Evolutionary conservation across 1,140 invertebrate genomes (phyloP).

Genomic region (Drosophila suzukii): DNA sequence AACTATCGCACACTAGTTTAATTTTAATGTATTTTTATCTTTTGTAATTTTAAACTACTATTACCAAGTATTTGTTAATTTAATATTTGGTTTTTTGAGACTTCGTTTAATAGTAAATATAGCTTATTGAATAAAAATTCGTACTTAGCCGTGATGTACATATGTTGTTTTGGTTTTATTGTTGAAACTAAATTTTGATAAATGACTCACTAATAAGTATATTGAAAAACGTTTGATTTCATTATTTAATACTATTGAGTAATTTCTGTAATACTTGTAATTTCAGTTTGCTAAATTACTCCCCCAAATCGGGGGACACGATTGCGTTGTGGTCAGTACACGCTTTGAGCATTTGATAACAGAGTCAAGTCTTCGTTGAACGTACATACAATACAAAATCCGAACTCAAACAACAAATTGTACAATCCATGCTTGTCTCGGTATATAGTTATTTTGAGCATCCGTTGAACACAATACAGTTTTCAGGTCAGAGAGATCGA

Average conservation of each 20-base stretch:
- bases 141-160: constrained; percentile 77
- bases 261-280: constrained; percentile 57
- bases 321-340: constrained; percentile 59
- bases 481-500: constrained; percentile 53
- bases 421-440: constrained; percentile 41
- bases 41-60: constrained; percentile 66
- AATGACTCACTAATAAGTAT: constrained; percentile 50
- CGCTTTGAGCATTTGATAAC: constrained; percentile 56
- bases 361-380: constrained; percentile 54
- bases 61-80: constrained; percentile 57
- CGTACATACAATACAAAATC: constrained; percentile 27
- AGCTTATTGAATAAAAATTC: constrained; percentile 81
- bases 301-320: constrained; percentile 14
- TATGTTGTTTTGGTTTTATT: constrained; percentile 59
- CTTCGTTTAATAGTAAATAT: constrained; percentile 55
- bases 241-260: constrained; percentile 70
- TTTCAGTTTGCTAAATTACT: constrained; percentile 32
- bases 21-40: constrained; percentile 31
- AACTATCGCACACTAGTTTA: constrained; percentile 68
- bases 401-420: constrained; percentile 27
- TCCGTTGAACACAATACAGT: constrained; percentile 70
- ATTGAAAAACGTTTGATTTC: constrained; percentile 67
- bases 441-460: constrained; percentile 61
- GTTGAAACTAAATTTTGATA: constrained; percentile 46
- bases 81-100: constrained; percentile 52